These are phyloP conservation scores for Agonopterix heracliana DNA, from an alignment of 2,888 invertebrate genomes.

Conservation along the genomic window DNA sequence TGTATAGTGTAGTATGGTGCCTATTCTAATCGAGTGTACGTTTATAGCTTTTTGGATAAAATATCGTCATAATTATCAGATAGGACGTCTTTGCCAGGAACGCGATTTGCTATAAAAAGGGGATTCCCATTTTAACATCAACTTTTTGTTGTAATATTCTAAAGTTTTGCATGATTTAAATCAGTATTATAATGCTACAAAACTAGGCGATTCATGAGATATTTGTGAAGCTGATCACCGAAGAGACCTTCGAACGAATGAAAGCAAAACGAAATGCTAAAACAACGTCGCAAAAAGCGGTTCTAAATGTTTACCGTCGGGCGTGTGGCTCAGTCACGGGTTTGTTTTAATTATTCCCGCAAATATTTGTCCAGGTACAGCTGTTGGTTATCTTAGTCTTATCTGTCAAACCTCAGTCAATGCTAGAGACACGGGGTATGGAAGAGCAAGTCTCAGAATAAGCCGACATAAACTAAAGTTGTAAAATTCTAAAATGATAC, in stretches of 20 bases:
- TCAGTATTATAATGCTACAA: too few species aligned
- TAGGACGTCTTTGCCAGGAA: too few species aligned
- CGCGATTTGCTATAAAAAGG: too few species aligned
- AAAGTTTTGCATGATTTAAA: too few species aligned
- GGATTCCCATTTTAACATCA: too few species aligned
- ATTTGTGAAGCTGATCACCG: slow-evolving; percentile 3
- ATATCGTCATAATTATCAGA: too few species aligned
- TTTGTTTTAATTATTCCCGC: slow-evolving; percentile 64
- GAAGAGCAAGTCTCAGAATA: slow-evolving; percentile 20
- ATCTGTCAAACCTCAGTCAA: slow-evolving; percentile 75
- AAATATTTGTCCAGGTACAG: slow-evolving; percentile 63
- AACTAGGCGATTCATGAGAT: not conserved
- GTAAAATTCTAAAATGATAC: not conserved
- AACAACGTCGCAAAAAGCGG: slow-evolving; percentile 34
- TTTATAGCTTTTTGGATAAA: too few species aligned
- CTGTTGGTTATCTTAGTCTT: slow-evolving; percentile 65
- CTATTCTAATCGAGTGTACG: too few species aligned
- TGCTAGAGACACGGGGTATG: slow-evolving; percentile 61
- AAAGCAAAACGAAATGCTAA: too few species aligned
- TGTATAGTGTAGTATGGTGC: too few species aligned
- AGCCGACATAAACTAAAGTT: not conserved
- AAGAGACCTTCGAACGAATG: too few species aligned
- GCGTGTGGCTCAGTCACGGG: slow-evolving; percentile 33
- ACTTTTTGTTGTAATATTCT: too few species aligned
- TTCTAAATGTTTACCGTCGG: slow-evolving; percentile 37